Conservation (phyloP, 1,140 invertebrate species). For the Bombus pyrosoma region DNA sequence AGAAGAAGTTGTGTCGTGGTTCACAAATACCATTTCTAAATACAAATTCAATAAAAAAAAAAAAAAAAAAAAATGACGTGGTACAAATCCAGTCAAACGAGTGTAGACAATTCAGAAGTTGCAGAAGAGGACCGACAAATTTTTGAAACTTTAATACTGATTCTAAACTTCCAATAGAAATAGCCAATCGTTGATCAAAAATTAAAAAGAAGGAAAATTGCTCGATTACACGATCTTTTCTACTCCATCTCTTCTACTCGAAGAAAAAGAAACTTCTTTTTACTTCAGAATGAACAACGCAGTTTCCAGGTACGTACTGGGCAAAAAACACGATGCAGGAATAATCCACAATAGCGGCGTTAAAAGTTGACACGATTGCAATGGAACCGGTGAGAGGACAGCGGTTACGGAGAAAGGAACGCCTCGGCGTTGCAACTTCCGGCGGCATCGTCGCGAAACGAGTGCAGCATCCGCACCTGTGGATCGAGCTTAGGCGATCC, state of each 20-base stretch:
- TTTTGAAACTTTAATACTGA: neutral
- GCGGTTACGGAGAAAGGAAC: slow-evolving; percentile 24
- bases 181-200: neutral
- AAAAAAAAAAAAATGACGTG: too few relatives aligned
- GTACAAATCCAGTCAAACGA: too few relatives aligned
- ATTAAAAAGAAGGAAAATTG: neutral
- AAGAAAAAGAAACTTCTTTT: too few relatives aligned
- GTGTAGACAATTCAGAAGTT: too few relatives aligned
- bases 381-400: neutral
- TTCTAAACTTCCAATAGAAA: too few relatives aligned
- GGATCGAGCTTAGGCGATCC: slow-evolving; percentile 42
- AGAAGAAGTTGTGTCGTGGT: too few relatives aligned
- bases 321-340: neutral
- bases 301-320: neutral
- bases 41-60: too few relatives aligned
- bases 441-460: slow-evolving; percentile 47
- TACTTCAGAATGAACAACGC: too few relatives aligned
- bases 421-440: slow-evolving; percentile 42
- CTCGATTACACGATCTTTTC: neutral
- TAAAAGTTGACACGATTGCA: neutral
- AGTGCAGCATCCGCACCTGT: slow-evolving; percentile 43
- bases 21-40: too few relatives aligned
- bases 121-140: neutral
- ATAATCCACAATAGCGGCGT: neutral
- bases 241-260: too few relatives aligned